Conservation (phyloP, 2,888 invertebrate genomes). For the Camptogramma bilineatum region DNA sequence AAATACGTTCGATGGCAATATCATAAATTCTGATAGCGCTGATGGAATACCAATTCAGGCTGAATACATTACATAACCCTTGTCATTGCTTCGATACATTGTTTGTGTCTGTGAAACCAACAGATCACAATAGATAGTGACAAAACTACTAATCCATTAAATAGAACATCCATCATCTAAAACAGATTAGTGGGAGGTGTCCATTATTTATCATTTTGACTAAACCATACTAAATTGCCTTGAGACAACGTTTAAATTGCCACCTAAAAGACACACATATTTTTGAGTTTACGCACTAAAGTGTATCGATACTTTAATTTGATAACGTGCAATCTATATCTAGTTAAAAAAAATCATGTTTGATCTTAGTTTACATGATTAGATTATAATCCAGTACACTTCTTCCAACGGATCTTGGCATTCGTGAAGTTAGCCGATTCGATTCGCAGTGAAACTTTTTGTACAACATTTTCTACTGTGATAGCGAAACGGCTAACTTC, state of each 20-base stretch:
- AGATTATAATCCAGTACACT: no score
- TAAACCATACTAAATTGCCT: background rate
- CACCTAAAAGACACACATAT: no score
- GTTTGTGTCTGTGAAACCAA: background rate
- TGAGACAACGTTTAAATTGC: background rate
- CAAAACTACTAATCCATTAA: slow-evolving; percentile 1
- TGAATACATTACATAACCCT: slow-evolving; percentile 3
- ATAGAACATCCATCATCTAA: slow-evolving; percentile 9
- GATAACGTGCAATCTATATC: no score
- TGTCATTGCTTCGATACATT: slow-evolving; percentile 19
- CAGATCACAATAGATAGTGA: slow-evolving; percentile 10
- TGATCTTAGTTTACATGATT: no score
- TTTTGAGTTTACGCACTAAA: no score
- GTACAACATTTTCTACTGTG: no score
- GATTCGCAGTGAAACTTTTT: no score
- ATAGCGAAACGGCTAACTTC: no score
- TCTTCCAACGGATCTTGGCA: no score
- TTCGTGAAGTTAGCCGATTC: no score
- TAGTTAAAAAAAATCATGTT: no score
- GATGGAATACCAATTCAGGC: slow-evolving; percentile 15
- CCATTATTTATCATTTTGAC: background rate
- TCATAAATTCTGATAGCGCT: slow-evolving; percentile 20
- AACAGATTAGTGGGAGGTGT: slow-evolving; percentile 4
- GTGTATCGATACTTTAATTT: no score
- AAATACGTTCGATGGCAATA: slow-evolving; percentile 17